Conservation (phyloP, 2,797 vertebrate genomes). For the Spondyliosoma cantharus region DNA sequence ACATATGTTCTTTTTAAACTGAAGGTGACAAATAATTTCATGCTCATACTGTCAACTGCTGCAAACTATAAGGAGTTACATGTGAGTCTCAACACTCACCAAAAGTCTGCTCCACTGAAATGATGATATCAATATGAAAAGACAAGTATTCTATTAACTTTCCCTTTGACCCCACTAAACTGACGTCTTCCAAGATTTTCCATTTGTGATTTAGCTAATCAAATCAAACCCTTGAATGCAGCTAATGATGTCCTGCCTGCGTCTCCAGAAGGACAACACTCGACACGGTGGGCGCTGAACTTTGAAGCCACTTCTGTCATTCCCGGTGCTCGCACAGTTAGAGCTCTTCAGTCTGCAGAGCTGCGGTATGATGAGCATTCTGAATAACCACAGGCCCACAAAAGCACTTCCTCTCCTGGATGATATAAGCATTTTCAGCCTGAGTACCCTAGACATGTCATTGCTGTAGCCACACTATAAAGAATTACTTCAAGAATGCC, state of each 20-base stretch:
- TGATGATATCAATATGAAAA: neutral
- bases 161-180: neutral
- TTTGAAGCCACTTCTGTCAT: constrained; percentile 23
- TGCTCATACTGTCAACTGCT: neutral
- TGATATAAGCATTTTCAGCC: constrained; percentile 30
- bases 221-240: neutral
- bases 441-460: constrained; percentile 42
- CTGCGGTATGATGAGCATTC: neutral
- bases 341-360: constrained; percentile 32
- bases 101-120: neutral
- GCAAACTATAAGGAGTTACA: no score
- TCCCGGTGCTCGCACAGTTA: neutral
- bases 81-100: neutral
- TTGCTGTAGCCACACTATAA: constrained; percentile 39
- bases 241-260: neutral
- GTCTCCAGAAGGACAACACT: neutral
- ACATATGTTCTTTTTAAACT: neutral
- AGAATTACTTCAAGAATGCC: constrained; percentile 32
- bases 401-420: constrained; percentile 17
- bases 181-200: neutral
- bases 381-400: neutral
- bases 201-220: neutral
- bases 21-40: neutral
- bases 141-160: neutral
- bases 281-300: constrained; percentile 5